Evolutionary conservation across 2,888 invertebrate species (phyloP).

Genomic region (Cheilosia pagana): DNA sequence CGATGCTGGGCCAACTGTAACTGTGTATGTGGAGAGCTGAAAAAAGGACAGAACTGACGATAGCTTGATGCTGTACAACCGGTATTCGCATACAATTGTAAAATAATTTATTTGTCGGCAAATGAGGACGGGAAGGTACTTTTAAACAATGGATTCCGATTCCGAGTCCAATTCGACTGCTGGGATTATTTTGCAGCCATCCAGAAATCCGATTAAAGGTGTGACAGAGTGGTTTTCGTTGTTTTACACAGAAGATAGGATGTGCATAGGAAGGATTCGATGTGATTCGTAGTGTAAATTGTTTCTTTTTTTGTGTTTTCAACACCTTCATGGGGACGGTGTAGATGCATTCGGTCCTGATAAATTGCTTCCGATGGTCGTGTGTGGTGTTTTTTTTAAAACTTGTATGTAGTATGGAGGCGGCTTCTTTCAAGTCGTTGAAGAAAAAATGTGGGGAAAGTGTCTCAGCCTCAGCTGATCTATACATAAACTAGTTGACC

Average conservation of each 20-base stretch:
- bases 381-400: too few species aligned
- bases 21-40: neutral
- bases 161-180: constrained; percentile 50
- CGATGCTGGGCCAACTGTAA: constrained; percentile 37
- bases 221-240: constrained; percentile 74
- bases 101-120: constrained; percentile 71
- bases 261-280: constrained; percentile 21
- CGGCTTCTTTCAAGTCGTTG: too few species aligned
- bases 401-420: too few species aligned
- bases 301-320: constrained; percentile 10
- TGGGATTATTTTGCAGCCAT: constrained; percentile 72
- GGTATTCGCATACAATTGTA: constrained; percentile 60
- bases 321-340: too few species aligned
- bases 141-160: constrained; percentile 73
- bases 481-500: too few species aligned
- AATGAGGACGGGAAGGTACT: constrained; percentile 31
- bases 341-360: too few species aligned
- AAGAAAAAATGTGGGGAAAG: too few species aligned
- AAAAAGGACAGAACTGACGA: constrained; percentile 65
- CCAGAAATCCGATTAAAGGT: constrained; percentile 74
- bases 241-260: constrained; percentile 67
- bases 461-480: too few species aligned
- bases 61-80: constrained; percentile 55
- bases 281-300: constrained; percentile 8
- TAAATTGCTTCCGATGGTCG: too few species aligned